phyloP scores from a whole-genome alignment of 2,797 vertebrate species.

The Sebastolobus altivelis region DNA sequence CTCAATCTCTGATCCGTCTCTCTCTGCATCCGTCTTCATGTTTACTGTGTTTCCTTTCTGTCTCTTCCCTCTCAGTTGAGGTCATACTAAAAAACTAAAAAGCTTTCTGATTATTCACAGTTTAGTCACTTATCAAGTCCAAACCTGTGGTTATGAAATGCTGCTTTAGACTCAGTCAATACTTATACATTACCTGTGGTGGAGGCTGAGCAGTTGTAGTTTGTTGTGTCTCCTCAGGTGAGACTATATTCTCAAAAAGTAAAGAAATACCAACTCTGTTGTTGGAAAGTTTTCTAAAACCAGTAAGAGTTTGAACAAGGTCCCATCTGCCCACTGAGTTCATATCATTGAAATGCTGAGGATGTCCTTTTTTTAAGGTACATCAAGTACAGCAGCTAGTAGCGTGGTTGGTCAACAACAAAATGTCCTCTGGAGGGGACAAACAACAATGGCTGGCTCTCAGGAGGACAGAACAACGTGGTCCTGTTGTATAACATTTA shows the following conservation, averaged over 20 bases:
- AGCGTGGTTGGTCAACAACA: not conserved
- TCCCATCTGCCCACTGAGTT: not conserved
- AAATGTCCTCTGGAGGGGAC: constrained; percentile 19
- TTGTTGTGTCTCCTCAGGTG: not conserved
- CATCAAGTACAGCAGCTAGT: constrained; percentile 5
- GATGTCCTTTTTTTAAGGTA: constrained; percentile 12
- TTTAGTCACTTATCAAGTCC: not conserved
- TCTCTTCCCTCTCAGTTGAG: not conserved
- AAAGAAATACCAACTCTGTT: not conserved
- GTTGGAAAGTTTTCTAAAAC: not conserved
- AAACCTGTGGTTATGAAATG: not conserved
- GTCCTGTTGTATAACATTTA: not conserved
- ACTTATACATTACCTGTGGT: not conserved
- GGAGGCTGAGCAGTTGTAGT: not conserved
- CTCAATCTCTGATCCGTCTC: not conserved
- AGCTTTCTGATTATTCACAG: not conserved
- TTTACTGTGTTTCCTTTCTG: not conserved
- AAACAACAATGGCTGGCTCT: not conserved
- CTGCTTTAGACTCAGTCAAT: not conserved
- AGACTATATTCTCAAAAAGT: not conserved
- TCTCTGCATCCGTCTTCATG: not conserved
- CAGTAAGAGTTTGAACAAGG: not conserved
- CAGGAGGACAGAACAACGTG: constrained; percentile 1
- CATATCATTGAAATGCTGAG: constrained; percentile 2
- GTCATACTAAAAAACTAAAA: not conserved